phyloP scores from a whole-genome alignment of 2,113 vertebrate genomes.

The Agapornis roseicollis region DNA sequence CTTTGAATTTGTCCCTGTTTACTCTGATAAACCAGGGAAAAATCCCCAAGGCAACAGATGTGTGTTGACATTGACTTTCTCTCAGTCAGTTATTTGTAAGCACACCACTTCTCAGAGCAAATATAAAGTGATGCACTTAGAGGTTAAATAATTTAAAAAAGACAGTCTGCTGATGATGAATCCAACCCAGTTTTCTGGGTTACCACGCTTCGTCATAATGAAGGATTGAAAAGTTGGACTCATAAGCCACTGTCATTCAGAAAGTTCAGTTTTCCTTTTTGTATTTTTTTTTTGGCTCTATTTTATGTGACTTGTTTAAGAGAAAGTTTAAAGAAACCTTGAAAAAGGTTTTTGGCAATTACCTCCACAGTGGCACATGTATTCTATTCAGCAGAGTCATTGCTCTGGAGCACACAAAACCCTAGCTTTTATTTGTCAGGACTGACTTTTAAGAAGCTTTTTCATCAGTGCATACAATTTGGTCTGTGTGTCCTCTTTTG shows the following conservation, averaged over 20 bases:
- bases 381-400: not conserved
- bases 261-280: not conserved
- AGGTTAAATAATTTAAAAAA: not conserved
- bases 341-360: not conserved
- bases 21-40: not conserved
- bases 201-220: not conserved
- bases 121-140: not conserved
- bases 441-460: slow-evolving; percentile 55
- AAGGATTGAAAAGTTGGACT: not conserved
- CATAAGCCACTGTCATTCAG: not conserved
- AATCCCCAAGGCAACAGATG: not conserved
- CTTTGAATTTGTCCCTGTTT: not conserved
- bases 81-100: not conserved
- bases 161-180: not conserved
- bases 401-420: not conserved
- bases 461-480: slow-evolving; percentile 21
- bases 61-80: not conserved
- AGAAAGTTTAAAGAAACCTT: not conserved
- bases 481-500: slow-evolving; percentile 33
- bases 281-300: not conserved
- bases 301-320: not conserved
- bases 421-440: not conserved
- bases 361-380: not conserved
- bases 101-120: not conserved
- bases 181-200: not conserved